Evolutionary conservation across 2,797 vertebrate genomes (phyloP).

Genomic region (Pantherophis vulpinus): DNA sequence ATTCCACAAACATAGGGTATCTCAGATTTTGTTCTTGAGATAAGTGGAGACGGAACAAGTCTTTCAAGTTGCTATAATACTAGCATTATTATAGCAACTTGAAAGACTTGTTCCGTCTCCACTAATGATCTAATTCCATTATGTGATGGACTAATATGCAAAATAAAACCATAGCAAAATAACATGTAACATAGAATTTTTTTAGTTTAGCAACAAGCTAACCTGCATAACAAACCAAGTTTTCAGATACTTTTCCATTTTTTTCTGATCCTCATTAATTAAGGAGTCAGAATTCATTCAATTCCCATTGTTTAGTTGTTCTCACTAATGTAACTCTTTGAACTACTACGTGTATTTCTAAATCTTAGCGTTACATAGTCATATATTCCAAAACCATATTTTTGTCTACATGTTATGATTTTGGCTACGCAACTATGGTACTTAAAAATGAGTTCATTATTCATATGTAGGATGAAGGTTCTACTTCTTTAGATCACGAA

Average conservation of each 20-base stretch:
- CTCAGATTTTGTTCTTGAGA: neutral
- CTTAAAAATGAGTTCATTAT: neutral
- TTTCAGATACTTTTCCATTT: neutral
- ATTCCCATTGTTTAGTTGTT: neutral
- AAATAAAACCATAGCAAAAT: neutral
- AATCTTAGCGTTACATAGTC: neutral
- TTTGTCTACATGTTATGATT: neutral
- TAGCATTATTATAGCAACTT: neutral
- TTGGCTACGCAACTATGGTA: neutral
- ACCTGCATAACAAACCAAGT: neutral
- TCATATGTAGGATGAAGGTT: neutral
- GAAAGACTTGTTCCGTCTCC: too few species aligned
- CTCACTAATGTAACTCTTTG: too few species aligned
- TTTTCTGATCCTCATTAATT: neutral
- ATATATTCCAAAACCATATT: neutral
- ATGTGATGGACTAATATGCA: neutral
- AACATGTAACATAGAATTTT: neutral
- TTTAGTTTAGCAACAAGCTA: neutral
- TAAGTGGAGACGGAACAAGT: neutral
- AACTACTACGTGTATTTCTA: neutral
- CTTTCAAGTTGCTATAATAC: neutral
- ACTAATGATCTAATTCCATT: neutral
- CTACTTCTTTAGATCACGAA: neutral
- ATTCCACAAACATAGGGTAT: neutral
- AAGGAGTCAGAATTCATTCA: neutral